phyloP scores from a whole-genome alignment of 2,113 vertebrate species.

The Tyrannus savana region DNA sequence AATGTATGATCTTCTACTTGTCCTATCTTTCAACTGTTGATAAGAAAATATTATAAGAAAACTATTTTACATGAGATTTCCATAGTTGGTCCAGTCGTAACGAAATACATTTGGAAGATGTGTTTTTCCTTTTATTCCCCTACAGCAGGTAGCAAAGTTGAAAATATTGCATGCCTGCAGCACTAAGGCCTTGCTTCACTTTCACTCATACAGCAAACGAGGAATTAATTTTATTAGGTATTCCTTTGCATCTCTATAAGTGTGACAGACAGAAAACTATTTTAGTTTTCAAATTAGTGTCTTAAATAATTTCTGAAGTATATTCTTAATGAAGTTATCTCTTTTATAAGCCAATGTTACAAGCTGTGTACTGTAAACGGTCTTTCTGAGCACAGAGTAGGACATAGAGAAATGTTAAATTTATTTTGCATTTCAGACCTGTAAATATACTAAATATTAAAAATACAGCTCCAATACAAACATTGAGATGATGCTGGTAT shows the following conservation, averaged over 20 bases:
- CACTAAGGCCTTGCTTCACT: neutral
- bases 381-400: neutral
- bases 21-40: neutral
- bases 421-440: neutral
- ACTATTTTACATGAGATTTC: neutral
- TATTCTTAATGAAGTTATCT: neutral
- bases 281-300: neutral
- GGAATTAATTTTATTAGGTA: neutral
- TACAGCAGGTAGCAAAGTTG: neutral
- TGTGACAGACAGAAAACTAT: neutral
- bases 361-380: neutral
- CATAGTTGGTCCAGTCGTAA: neutral
- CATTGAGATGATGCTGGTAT: neutral
- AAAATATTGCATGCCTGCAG: neutral
- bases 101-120: rapidly evolving
- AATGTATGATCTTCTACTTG: neutral
- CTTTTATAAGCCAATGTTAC: neutral
- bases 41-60: neutral
- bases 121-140: neutral
- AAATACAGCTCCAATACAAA: neutral
- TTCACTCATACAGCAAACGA: neutral
- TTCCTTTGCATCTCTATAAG: neutral
- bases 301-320: neutral
- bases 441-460: neutral
- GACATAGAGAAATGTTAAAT: neutral